Evolutionary conservation across 2,113 vertebrate genomes (phyloP), one percentile per base, ranked within the genome.

Genomic region (Myxocyprinus asiaticus): DNA sequence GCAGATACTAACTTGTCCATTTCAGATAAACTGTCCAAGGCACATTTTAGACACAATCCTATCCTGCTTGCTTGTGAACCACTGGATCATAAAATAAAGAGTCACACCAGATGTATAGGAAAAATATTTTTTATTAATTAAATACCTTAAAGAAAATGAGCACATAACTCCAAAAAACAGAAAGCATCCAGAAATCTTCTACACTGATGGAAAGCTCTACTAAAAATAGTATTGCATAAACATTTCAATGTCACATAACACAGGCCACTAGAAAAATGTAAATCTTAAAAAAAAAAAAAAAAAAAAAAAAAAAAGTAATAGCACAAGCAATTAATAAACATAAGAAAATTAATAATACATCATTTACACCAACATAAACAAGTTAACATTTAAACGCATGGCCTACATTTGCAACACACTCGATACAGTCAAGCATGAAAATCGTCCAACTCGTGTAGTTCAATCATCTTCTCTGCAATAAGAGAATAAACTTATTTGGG

Each of bases 211-310:
- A 85, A 84, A 65, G 80, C 22, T 33, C 22, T 3, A 89, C 83
- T 76, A 86, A 87, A 81, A 84, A 85, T 50, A 78, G 81, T 86
- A 86, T 90, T 91, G 81, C 77, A 85, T 79, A 82, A 86, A 88
- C 84, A 48, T 62, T 65, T 77, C 17, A 43, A 62, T 59, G 69
- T 51, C 69, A 81, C 80, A 87, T 59, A 77, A 82, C 58, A 82
- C 74, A 65, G 22, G 12, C 33, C 17, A 9, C 10, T 50, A 22
- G 15, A 83, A 68, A 17, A 62, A 42, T 72, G 79, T 15, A 5
- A 59, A 65, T 14, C 17, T 68, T 50, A 55, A 67, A 9, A 82
- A 22, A 17, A 5, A 69, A 5, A n/a, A 22, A 51, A 74, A 67
- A 55, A 67, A 9, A 82, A 22, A 17, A 5, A 69, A 5, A n/a